Percentiles rank a stretch among this genome's conserved stretches.
Evolutionary conservation across 2,797 vertebrate species (phyloP).

Genomic region (Eupleurogrammus muticus): DNA sequence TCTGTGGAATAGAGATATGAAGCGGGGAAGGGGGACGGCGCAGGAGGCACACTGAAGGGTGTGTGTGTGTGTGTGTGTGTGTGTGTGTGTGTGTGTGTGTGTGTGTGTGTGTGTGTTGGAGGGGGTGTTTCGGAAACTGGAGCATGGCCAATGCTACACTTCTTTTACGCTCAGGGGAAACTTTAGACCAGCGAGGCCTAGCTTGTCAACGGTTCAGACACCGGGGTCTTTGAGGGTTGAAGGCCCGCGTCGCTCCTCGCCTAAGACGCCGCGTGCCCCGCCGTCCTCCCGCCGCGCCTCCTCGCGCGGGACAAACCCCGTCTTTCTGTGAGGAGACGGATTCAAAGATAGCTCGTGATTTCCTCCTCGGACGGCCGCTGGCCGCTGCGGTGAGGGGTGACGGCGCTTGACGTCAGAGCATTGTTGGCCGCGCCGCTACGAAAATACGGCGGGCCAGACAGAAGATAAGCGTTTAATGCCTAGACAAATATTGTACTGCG

Average conservation of each 20-base stretch:
- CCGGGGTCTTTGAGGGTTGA: conserved; percentile 56
- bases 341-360: conserved; percentile 57
- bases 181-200: conserved; percentile 69
- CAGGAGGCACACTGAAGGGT: conserved; percentile 73
- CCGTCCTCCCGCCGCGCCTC: no score
- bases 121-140: conserved; percentile 70
- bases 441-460: conserved; percentile 80
- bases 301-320: not conserved
- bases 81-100: no score
- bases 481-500: conserved; percentile 79
- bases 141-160: conserved; percentile 75
- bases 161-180: conserved; percentile 75
- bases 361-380: conserved; percentile 50
- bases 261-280: conserved; percentile 43
- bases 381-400: conserved; percentile 54
- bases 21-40: conserved; percentile 71
- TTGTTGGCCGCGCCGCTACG: conserved; percentile 72
- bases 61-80: no score
- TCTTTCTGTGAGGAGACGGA: conserved; percentile 34
- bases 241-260: conserved; percentile 40
- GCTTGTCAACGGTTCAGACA: conserved; percentile 70
- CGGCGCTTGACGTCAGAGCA: conserved; percentile 79
- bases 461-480: conserved; percentile 84
- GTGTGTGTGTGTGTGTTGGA: no score
- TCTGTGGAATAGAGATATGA: conserved; percentile 84